Base-by-base conservation (phyloP, 2,888 invertebrate genomes). In the Caenorhabditis becei region DNA sequence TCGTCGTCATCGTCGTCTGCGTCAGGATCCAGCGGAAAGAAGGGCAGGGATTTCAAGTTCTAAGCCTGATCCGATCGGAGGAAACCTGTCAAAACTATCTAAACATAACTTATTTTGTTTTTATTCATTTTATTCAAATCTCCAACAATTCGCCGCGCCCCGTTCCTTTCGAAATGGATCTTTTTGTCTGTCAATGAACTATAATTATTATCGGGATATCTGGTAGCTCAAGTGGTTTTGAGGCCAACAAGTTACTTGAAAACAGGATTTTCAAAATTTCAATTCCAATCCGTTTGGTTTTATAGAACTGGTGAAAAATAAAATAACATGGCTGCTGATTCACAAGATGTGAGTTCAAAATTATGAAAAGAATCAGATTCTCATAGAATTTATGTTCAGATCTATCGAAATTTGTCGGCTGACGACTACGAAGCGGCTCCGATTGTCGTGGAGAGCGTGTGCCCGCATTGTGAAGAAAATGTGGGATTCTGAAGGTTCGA, bases 1-100 rank as follows among this genome's bases (percentile, higher is more conserved):
- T 4, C 65, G 24, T 63, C 74, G 5, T 53, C n/a, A n/a, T n/a
- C 72, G 23, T 62, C 77, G n/a, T 69, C 72, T 8, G 63, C 81
- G 3, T 54, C 77, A 11, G 54, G 62, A 20, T 37, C 78, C 11
- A 77, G 72, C 24, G 66, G 74, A 54, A 91, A 91, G 84, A 91
- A 90, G 78, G 83, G 90, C 80, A 91, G 90, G 70, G 89, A 91
- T 63, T 91, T 91, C 87, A 91, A 91, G 74, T 91, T 91, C 72
- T 91, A 58, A 80, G 32, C 32, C 5, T 32, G 4, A 41, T 20
- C 32, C n/a, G n/a, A n/a, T n/a, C n/a, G n/a, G n/a, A n/a, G 4
- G 41, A 24, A 26, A 23, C 49, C 23, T n/a, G 16, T 41, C 41
- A 10, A 14, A 41, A 41, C 16, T 41, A 24, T 37, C 20, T 71